A percentile compares a stretch with the other conserved stretches of the same genome.
Conservation (phyloP, 2,888 invertebrate genomes). For the Polymixis flavicincta region DNA sequence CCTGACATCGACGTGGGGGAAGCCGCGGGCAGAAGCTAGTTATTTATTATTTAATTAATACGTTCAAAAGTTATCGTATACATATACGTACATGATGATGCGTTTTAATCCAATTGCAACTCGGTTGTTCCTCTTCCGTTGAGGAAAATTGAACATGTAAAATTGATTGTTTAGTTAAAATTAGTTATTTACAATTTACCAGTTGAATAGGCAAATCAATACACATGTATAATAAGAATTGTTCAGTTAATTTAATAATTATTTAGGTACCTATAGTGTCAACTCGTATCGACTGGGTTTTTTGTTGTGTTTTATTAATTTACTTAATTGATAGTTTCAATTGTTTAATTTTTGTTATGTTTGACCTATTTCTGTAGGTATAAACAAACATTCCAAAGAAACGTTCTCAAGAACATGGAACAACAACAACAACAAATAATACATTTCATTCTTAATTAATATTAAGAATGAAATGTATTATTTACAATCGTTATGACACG, state of each 20-base stretch:
- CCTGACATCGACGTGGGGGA: too few species aligned
- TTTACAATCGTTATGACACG: neutral
- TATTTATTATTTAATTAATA: neutral
- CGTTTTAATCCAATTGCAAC: neutral
- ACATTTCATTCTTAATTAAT: too few species aligned
- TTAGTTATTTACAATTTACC: slow-evolving; percentile 4
- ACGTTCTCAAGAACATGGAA: neutral
- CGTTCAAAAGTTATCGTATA: neutral
- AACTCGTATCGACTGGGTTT: neutral
- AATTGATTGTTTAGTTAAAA: neutral
- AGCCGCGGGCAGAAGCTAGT: too few species aligned
- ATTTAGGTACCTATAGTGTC: neutral
- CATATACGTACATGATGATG: too few species aligned
- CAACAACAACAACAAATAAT: too few species aligned
- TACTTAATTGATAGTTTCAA: too few species aligned
- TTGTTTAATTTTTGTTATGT: neutral
- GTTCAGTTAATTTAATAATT: neutral
- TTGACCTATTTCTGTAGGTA: neutral
- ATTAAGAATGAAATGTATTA: too few species aligned
- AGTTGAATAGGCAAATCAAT: neutral
- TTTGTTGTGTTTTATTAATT: neutral
- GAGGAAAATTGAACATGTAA: slow-evolving; percentile 22
- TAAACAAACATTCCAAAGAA: neutral
- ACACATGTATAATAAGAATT: neutral
- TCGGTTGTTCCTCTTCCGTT: neutral